Conservation (phyloP, 2,797 vertebrate species). For the Apodemus agrarius region DNA sequence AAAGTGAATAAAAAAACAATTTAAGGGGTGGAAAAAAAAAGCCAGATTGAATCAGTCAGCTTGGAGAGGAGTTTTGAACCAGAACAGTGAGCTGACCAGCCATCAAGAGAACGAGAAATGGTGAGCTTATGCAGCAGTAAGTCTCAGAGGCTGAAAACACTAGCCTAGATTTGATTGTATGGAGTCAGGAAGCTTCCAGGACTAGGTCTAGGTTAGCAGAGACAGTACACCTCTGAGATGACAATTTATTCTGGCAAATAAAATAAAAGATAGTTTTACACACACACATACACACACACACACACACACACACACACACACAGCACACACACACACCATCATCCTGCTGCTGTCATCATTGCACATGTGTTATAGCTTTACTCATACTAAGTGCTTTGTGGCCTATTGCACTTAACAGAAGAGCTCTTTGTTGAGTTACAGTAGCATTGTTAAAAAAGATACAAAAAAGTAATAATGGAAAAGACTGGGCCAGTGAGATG, state of each 20-base stretch:
- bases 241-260: neutral
- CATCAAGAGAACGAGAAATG: neutral
- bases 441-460: conserved; percentile 30
- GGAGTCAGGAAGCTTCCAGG: too few relatives aligned
- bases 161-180: too few relatives aligned
- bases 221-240: neutral
- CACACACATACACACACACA: neutral
- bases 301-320: too few relatives aligned
- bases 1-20: neutral
- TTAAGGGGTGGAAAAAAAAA: neutral
- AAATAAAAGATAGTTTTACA: neutral
- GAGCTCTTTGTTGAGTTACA: conserved; percentile 24
- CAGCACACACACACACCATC: neutral
- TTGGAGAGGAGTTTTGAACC: neutral
- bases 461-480: neutral
- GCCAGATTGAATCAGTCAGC: neutral
- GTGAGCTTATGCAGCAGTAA: neutral
- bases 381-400: conserved; percentile 9
- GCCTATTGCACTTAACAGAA: conserved; percentile 17
- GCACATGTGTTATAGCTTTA: neutral
- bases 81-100: neutral
- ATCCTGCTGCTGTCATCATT: neutral
- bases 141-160: neutral
- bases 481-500: neutral
- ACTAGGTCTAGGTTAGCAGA: neutral